Conservation (phyloP, 2,888 invertebrate genomes). For the Liopterus haemorrhoidalis region DNA sequence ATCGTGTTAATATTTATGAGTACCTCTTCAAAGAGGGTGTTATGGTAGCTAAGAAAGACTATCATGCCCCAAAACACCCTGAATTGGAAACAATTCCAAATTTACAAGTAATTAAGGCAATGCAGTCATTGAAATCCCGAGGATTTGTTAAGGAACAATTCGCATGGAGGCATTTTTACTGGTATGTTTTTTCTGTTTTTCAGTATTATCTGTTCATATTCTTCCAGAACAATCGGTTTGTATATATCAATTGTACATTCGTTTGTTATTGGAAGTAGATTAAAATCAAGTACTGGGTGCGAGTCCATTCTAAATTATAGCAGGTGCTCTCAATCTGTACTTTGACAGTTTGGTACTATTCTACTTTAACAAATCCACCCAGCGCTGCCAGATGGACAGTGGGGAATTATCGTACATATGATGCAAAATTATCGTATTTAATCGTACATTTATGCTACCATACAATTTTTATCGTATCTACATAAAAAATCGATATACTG, state of each 20-base stretch:
- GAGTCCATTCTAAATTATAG: too few species aligned
- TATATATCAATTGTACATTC: not conserved
- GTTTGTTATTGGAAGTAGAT: not conserved
- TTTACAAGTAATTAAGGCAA: constrained; percentile 96
- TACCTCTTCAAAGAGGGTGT: constrained; percentile 99
- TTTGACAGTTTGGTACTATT: too few species aligned
- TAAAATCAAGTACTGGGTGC: too few species aligned
- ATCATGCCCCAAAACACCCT: constrained; percentile 95
- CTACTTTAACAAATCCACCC: too few species aligned
- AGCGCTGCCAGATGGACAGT: too few species aligned
- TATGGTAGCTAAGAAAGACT: constrained; percentile 98
- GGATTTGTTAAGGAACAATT: constrained; percentile 99
- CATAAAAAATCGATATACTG: too few species aligned
- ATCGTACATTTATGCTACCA: too few species aligned
- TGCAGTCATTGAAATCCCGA: constrained; percentile 93
- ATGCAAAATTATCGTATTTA: too few species aligned
- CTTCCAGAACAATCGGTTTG: not conserved
- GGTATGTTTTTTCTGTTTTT: constrained; percentile 52
- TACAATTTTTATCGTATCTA: too few species aligned
- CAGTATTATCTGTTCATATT: constrained; percentile 9
- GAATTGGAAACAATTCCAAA: constrained; percentile 93
- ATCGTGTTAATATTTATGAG: constrained; percentile 93
- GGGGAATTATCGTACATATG: too few species aligned
- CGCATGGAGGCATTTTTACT: constrained; percentile 99
- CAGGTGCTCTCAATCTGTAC: too few species aligned